Percentiles rank a stretch among this genome's conserved stretches.
Evolutionary conservation across 1,140 invertebrate species (phyloP).

Genomic region (Paraescarpia echinospica): DNA sequence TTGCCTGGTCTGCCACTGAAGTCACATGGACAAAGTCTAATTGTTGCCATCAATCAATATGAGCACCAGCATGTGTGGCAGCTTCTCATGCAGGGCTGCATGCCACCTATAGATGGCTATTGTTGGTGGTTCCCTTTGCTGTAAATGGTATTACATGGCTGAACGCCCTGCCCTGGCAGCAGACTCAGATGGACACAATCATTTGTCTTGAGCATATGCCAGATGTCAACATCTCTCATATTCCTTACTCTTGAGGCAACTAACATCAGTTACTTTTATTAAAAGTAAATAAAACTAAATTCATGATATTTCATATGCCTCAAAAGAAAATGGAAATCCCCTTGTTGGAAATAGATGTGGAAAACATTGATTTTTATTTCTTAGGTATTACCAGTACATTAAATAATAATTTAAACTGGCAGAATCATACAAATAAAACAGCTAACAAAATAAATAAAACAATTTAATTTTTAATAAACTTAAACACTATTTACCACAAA

Average conservation of each 20-base stretch:
- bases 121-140: not conserved
- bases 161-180: not conserved
- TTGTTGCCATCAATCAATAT: not conserved
- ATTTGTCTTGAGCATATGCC: not conserved
- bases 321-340: too few species aligned
- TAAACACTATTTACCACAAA: too few species aligned
- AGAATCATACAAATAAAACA: too few species aligned
- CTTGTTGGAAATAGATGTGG: too few species aligned
- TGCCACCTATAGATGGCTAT: not conserved
- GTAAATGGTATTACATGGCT: not conserved
- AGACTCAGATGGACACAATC: not conserved
- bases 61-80: not conserved
- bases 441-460: too few species aligned
- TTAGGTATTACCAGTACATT: too few species aligned
- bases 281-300: too few species aligned
- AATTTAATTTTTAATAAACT: too few species aligned
- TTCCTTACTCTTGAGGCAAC: not conserved
- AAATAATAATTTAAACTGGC: too few species aligned
- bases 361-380: too few species aligned
- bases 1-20: not conserved
- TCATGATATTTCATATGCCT: too few species aligned
- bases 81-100: not conserved
- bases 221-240: not conserved
- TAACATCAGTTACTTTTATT: too few species aligned
- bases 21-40: not conserved